These are phyloP conservation scores for Pristionchus pacificus DNA, from an alignment of 1,140 invertebrate species.

Conservation along the genomic window DNA sequence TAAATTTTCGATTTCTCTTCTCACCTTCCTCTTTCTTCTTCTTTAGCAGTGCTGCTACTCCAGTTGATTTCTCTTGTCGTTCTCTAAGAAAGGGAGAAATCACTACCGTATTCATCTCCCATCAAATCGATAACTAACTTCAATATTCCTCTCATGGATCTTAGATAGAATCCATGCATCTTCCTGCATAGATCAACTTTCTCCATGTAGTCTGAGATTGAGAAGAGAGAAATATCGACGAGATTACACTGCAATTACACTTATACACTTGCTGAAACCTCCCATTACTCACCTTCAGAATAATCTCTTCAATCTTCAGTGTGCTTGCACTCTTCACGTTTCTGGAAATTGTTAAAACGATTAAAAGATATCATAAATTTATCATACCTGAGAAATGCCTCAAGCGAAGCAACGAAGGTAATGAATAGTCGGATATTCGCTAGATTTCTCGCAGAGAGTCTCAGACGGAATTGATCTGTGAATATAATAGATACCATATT, in stretches of 20 bases:
- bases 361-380: too few species aligned
- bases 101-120: too few species aligned
- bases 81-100: neutral
- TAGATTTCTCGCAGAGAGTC: slow-evolving; percentile 48
- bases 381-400: neutral
- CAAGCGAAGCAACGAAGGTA: neutral
- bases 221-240: slow-evolving; percentile 43
- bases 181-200: slow-evolving; percentile 44
- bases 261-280: too few species aligned
- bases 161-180: slow-evolving; percentile 42
- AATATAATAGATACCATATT: slow-evolving; percentile 16
- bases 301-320: too few species aligned
- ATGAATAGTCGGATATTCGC: neutral
- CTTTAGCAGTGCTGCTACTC: slow-evolving; percentile 5
- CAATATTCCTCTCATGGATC: slow-evolving; percentile 9
- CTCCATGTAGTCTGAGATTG: slow-evolving; percentile 41
- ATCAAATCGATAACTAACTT: too few species aligned
- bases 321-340: too few species aligned
- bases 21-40: slow-evolving; percentile 11
- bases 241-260: slow-evolving; percentile 36
- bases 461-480: too few species aligned
- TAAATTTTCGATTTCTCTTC: neutral
- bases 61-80: neutral
- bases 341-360: too few species aligned
- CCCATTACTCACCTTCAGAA: too few species aligned